Percentiles rank a stretch among this genome's conserved stretches.
Conservation (phyloP, 2,113 vertebrate species). For the Diphyllodes magnificus region DNA sequence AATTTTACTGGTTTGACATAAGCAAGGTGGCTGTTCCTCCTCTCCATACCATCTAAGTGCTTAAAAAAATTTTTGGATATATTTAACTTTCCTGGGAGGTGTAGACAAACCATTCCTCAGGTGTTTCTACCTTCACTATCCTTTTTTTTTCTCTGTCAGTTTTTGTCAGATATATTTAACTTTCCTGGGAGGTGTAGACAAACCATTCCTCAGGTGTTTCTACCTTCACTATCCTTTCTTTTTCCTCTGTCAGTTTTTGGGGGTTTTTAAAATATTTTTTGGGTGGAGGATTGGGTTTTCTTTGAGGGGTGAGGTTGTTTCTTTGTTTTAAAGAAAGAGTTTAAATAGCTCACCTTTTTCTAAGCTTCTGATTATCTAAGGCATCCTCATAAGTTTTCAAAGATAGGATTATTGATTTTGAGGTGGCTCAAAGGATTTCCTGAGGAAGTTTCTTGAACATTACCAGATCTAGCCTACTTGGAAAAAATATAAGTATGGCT, state of each 20-base stretch:
- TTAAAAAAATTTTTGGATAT: background rate
- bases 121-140: background rate
- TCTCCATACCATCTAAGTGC: background rate
- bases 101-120: background rate
- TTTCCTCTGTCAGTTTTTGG: background rate
- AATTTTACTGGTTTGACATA: background rate
- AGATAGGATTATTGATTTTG: background rate
- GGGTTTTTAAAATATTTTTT: background rate
- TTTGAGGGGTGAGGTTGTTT: background rate
- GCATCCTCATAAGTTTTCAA: background rate
- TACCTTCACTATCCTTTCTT: background rate
- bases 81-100: background rate
- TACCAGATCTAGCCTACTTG: background rate
- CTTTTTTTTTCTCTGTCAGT: background rate
- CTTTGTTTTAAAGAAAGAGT: background rate
- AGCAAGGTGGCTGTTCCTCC: background rate
- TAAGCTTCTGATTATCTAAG: background rate
- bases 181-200: background rate
- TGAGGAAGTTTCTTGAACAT: background rate
- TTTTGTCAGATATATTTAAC: background rate
- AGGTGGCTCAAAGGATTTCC: background rate
- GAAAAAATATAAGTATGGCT: background rate
- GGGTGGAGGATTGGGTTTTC: background rate
- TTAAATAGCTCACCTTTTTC: background rate
- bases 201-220: background rate